Conservation (phyloP, 2,888 invertebrate genomes). For the Fragum whitleyi region DNA sequence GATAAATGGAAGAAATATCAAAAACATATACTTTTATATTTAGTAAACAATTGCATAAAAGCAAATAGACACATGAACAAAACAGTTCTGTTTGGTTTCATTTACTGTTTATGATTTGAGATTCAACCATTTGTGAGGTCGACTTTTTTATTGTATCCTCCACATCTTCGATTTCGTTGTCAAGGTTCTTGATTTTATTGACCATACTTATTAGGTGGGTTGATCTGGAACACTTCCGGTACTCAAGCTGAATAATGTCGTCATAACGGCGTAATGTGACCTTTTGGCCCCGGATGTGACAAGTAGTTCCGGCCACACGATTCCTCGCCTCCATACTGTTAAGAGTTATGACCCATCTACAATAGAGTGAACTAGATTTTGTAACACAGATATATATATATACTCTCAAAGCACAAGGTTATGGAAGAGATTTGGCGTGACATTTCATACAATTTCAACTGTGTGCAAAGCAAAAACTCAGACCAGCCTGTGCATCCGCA, state of each 20-base stretch:
- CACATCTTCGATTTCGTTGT: constrained; percentile 25
- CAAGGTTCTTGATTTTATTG: constrained; percentile 46
- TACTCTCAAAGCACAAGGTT: too few species aligned
- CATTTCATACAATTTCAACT: too few species aligned
- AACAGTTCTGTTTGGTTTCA: too few species aligned
- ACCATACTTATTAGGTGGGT: constrained; percentile 58
- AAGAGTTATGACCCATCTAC: constrained; percentile 65
- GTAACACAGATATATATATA: too few species aligned
- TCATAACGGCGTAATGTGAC: constrained; percentile 68
- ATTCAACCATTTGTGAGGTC: neutral
- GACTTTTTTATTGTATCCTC: constrained; percentile 13
- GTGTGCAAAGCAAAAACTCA: too few species aligned
- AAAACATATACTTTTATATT: too few species aligned
- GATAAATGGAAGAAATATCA: too few species aligned
- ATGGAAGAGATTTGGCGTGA: too few species aligned
- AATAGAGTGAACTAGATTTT: neutral
- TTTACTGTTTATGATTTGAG: neutral
- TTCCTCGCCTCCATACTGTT: constrained; percentile 64
- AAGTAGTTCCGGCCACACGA: constrained; percentile 54
- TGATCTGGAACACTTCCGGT: constrained; percentile 61
- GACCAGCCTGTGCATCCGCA: too few species aligned
- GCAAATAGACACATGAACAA: too few species aligned
- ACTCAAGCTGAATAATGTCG: constrained; percentile 66
- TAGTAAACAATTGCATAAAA: too few species aligned
- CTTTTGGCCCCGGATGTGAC: constrained; percentile 56